Conservation (phyloP, 2,888 invertebrate species). For the Lepidocyrtinus sp. region DNA sequence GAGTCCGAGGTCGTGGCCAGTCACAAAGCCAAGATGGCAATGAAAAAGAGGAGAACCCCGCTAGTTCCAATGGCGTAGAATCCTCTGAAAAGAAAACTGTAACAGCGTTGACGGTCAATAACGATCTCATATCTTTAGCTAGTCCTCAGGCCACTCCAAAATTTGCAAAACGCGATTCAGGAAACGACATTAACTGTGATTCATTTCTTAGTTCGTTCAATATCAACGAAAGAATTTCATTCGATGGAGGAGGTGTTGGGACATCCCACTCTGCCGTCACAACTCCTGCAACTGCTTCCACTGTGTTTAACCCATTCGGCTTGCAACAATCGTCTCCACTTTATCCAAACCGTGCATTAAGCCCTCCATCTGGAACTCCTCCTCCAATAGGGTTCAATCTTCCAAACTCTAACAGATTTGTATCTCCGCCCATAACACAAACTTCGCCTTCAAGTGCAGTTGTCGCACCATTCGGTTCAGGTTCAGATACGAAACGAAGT, state of each 20-base stretch:
- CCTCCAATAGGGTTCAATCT: conserved; percentile 44
- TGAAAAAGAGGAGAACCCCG: conserved; percentile 85
- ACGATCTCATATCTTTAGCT: conserved; percentile 68
- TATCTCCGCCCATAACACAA: not conserved
- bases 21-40: conserved; percentile 73
- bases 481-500: too few relatives aligned
- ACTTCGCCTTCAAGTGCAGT: too few relatives aligned
- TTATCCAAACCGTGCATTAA: too few relatives aligned
- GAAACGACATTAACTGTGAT: conserved; percentile 27
- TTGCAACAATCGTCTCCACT: not conserved
- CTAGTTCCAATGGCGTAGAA: conserved; percentile 74
- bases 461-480: too few relatives aligned
- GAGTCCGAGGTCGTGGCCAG: conserved; percentile 56
- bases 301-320: not conserved
- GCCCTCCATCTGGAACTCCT: not conserved
- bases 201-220: conserved; percentile 36
- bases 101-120: conserved; percentile 35
- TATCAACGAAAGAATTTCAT: not conserved
- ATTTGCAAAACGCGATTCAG: conserved; percentile 47
- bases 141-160: conserved; percentile 67
- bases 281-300: conserved; percentile 16
- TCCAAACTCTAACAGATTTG: conserved; percentile 12
- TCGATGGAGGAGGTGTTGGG: not conserved
- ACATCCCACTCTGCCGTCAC: conserved; percentile 9
- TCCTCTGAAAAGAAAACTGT: conserved; percentile 2